Evolutionary conservation across 2,797 vertebrate species (phyloP).

Genomic region (Nasua narica): DNA sequence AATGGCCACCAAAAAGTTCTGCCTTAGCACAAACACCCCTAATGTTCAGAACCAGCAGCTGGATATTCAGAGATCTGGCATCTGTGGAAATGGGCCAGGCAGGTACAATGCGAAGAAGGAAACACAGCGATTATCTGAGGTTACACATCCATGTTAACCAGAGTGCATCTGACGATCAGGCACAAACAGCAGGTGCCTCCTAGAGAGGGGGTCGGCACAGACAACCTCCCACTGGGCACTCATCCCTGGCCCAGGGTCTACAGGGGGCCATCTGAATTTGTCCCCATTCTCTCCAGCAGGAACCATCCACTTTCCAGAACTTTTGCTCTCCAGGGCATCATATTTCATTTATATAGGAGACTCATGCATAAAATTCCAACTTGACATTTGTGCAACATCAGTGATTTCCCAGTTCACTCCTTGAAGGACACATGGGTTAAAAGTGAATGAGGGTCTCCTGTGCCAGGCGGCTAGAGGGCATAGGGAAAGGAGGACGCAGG

Average conservation of each 20-base stretch:
- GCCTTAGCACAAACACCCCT: neutral
- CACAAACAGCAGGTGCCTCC: neutral
- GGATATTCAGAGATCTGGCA: neutral
- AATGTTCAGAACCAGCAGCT: neutral
- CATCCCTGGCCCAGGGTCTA: rapidly evolving
- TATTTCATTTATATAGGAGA: neutral
- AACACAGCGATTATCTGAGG: no score
- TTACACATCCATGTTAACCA: neutral
- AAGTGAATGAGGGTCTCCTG: neutral
- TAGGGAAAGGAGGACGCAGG: neutral
- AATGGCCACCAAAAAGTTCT: neutral
- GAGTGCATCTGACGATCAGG: rapidly evolving
- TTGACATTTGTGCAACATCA: neutral
- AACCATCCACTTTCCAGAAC: neutral
- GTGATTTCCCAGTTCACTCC: neutral
- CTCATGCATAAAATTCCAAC: neutral
- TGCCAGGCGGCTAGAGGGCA: rapidly evolving
- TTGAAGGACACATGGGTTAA: neutral
- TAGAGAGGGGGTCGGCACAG: rapidly evolving
- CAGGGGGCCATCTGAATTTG: rapidly evolving
- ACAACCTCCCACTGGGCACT: rapidly evolving
- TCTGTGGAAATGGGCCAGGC: neutral
- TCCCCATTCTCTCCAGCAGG: neutral
- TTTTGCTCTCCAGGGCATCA: neutral
- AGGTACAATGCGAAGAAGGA: rapidly evolving